phyloP scores from a whole-genome alignment of 2,888 invertebrate genomes.

The Monopis laevigella region DNA sequence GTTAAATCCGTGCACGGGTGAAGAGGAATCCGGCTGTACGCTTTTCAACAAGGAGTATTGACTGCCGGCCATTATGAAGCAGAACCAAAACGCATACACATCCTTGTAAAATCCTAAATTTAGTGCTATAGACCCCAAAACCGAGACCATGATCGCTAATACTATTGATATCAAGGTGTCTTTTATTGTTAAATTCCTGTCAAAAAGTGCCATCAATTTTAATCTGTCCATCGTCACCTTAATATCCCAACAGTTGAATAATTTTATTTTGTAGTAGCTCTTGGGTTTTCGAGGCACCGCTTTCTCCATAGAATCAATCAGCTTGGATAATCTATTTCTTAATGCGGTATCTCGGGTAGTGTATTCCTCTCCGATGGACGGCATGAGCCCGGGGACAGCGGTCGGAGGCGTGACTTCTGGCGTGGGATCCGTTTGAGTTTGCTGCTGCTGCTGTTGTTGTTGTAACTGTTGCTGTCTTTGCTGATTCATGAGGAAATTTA shows the following conservation, averaged over 20 bases:
- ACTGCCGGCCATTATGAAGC: conserved; percentile 97
- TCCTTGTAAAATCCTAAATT: conserved; percentile 90
- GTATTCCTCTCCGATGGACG: conserved; percentile 64
- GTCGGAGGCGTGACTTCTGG: conserved; percentile 43
- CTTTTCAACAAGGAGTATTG: conserved; percentile 97
- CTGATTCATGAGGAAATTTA: conserved; percentile 52
- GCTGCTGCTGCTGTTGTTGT: conserved; percentile 25
- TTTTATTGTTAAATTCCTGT: conserved; percentile 85
- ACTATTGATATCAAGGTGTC: conserved; percentile 85
- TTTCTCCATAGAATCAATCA: conserved; percentile 65
- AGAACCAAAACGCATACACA: conserved; percentile 92
- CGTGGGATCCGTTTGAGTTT: conserved; percentile 32
- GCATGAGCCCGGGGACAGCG: no score
- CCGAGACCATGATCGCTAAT: conserved; percentile 85
- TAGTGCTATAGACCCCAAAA: conserved; percentile 84
- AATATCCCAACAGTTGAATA: conserved; percentile 71
- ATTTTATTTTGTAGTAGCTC: conserved; percentile 79
- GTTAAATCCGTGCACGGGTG: conserved; percentile 98
- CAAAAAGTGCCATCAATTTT: conserved; percentile 90
- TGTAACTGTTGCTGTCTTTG: conserved; percentile 42
- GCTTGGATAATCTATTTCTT: conserved; percentile 61
- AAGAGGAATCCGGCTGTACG: conserved; percentile 98
- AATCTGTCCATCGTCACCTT: conserved; percentile 94
- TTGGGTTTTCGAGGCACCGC: conserved; percentile 63
- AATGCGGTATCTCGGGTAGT: conserved; percentile 63